Conservation (phyloP, 1,140 invertebrate genomes). For the Drosophila guanche region DNA sequence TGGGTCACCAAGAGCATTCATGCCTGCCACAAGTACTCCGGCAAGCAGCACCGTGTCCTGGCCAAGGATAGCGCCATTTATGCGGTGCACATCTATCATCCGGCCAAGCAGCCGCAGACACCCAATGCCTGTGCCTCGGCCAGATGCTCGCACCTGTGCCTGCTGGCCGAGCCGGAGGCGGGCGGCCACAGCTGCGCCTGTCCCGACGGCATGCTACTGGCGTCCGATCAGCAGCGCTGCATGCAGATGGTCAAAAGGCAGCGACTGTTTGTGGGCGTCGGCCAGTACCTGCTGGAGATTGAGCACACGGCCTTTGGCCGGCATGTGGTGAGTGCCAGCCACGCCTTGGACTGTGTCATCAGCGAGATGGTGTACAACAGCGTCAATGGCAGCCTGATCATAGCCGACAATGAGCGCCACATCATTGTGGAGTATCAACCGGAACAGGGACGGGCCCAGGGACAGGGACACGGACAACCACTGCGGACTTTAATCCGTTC, state of each 20-base stretch:
- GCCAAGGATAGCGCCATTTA: slow-evolving; percentile 85
- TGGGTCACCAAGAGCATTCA: slow-evolving; percentile 88
- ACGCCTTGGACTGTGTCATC: slow-evolving; percentile 81
- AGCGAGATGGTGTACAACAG: slow-evolving; percentile 84
- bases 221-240: slow-evolving; percentile 85
- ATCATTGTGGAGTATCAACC: slow-evolving; percentile 84
- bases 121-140: slow-evolving; percentile 88
- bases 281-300: slow-evolving; percentile 80
- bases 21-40: slow-evolving; percentile 88
- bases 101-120: slow-evolving; percentile 85
- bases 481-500: slow-evolving; percentile 75
- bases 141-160: slow-evolving; percentile 91
- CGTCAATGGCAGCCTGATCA: slow-evolving; percentile 84
- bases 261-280: slow-evolving; percentile 80
- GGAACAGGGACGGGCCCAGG: slow-evolving; percentile 1
- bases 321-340: slow-evolving; percentile 71
- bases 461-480: slow-evolving; percentile 60
- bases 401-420: slow-evolving; percentile 85
- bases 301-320: slow-evolving; percentile 84
- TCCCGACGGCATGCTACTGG: slow-evolving; percentile 88
- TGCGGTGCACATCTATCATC: slow-evolving; percentile 89
- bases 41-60: slow-evolving; percentile 85
- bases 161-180: slow-evolving; percentile 87
- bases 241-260: slow-evolving; percentile 83
- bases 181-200: slow-evolving; percentile 89